Percentiles rank a stretch among this genome's conserved stretches.
Conservation (phyloP, 2,113 vertebrate genomes). For the Oryzias javanicus region DNA sequence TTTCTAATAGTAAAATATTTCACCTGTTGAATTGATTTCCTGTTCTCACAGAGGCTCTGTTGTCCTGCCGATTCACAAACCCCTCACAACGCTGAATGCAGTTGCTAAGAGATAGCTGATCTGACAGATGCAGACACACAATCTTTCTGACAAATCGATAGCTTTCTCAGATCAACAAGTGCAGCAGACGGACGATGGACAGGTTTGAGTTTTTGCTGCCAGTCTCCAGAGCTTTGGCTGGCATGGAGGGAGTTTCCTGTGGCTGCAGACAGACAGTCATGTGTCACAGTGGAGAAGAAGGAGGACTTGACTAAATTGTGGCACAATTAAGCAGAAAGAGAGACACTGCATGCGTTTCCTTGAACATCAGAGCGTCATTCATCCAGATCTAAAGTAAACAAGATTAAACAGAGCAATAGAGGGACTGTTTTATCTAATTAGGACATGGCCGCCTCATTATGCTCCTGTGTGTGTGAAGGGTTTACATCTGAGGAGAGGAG, state of each 20-base stretch:
- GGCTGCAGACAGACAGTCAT: background rate
- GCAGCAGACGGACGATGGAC: slow-evolving; percentile 1
- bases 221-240: slow-evolving; percentile 1
- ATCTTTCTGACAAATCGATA: slow-evolving; percentile 29
- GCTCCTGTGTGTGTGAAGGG: slow-evolving; percentile 26
- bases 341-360: background rate
- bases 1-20: too few species aligned
- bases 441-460: slow-evolving; percentile 32
- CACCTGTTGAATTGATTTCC: too few species aligned
- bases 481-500: slow-evolving; percentile 25
- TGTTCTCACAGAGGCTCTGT: too few species aligned
- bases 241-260: background rate
- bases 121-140: slow-evolving; percentile 4
- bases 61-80: background rate
- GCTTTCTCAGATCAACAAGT: slow-evolving; percentile 39
- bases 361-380: slow-evolving; percentile 20
- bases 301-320: background rate
- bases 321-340: slow-evolving; percentile 13
- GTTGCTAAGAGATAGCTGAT: background rate
- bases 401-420: slow-evolving; percentile 26
- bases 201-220: background rate
- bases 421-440: slow-evolving; percentile 29
- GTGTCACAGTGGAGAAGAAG: background rate
- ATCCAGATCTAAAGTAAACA: slow-evolving; percentile 21
- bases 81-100: background rate